Base-by-base conservation (phyloP, 2,888 invertebrate species). In the Oscheius onirici region DNA sequence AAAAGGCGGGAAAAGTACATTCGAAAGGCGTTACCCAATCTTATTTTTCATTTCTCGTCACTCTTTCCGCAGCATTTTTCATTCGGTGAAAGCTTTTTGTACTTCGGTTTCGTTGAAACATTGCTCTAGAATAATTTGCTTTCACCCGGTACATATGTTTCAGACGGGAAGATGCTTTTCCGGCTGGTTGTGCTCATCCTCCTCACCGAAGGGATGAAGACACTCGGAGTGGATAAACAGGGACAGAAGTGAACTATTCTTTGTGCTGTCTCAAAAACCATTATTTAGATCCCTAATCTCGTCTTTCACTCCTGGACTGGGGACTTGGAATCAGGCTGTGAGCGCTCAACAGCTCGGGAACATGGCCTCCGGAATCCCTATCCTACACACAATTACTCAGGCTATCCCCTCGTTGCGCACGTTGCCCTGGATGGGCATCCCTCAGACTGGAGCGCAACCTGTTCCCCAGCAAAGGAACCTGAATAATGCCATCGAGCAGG, bases 401-500 rank as follows among this genome's bases (percentile, higher is more conserved):
- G 75, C 82, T 1, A 75, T 83, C 44, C 83, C 83, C 3, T 76
- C 81, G 13, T 69, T 84, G 20, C 74, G 83, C 10, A 78, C 76
- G 1, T 67, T 83, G 24, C 83, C 83, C 17, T 82, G 82, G 43
- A 63, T 79, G 57, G 49, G 58, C 26, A 24, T 63, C 0, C 63
- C 63, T 13, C 63, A 58, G 10, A 43, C 46, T 15, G 77, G 78
- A 10, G 75, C 76, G 13, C 51, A 69, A 17, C 66, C 74, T 6
- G 71, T 68, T 3, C 73, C 75, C 3, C 20, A 44, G 5, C 77
- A 79, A 46, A 69, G 72, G 20, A 68, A 75, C 3, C 65, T 84
- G 22, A 81, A 84, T 41, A 63, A 68, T 2, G 83, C 84, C 5
- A 79, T 83, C 26, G 83, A 84, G 57, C 75, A 78, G 75, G 80